Evolutionary conservation across 2,113 vertebrate genomes (phyloP), one percentile per base, ranked within the genome.

Genomic region (Lepus americanus): DNA sequence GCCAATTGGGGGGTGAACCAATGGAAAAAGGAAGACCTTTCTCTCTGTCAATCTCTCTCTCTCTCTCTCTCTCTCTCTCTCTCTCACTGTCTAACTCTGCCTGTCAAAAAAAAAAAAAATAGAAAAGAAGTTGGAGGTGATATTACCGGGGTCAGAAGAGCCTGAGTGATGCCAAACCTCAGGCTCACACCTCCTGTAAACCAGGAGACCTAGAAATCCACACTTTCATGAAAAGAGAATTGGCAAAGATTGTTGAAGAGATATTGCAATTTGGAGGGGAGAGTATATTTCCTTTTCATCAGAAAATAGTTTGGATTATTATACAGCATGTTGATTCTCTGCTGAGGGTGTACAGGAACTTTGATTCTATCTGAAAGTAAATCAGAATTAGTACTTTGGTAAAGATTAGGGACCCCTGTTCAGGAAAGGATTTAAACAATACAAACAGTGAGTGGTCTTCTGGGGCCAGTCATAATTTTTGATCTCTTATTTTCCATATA

Each of bases 301-400:
- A 83, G 81, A 44, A 94, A 92, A 79, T 53, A 19, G 89, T 33
- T 79, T 95, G 86, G 64, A 44, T 91, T 87, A 87, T 85, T 70
- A 89, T 23, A 63, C 1, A 74, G 55, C 23, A 70, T 82, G 95
- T 94, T 89, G 93, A 93, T 96, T 94, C 31, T 92, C 74, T 77
- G 55, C 61, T 79, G 76, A 96, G 72, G 76, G 73, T 94, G 78
- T 64, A n/a, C 27, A 86, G 33, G 67, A 80, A 85, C 90, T 96
- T 97, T 96, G 95, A 97, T 94, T 96, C 84, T 87, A 3, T 73
- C 76, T 91, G 84, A 92, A 93, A 92, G 92, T 87, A 92, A 96
- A 87, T 93, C 92, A 96, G 95, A 89, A 87, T 64, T 66, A 74
- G 94, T 66, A 93, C 89, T 95, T 92, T 95, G 89, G 87, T 81